A percentile compares a stretch with the other conserved stretches of the same genome.
phyloP scores from a whole-genome alignment of 2,888 invertebrate species.

The Euzophera pinguis region DNA sequence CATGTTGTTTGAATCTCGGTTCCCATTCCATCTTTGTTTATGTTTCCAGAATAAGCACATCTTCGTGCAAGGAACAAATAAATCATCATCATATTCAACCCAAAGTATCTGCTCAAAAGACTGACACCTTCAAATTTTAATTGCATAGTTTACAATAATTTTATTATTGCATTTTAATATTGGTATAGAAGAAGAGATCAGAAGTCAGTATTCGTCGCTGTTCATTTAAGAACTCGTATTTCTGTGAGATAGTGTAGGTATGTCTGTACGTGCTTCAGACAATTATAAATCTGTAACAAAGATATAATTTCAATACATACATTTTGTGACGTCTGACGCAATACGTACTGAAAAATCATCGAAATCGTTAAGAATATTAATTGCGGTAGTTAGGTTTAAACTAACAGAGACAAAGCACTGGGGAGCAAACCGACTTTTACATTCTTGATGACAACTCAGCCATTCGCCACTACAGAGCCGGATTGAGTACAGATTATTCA shows the following conservation, averaged over 20 bases:
- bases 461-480: slow-evolving; percentile 57
- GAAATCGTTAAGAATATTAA: slow-evolving; percentile 67
- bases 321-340: not conserved
- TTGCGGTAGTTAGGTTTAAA: slow-evolving; percentile 66
- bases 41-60: not conserved
- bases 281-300: too few relatives aligned
- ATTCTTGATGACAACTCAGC: slow-evolving; percentile 74
- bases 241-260: too few relatives aligned
- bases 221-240: too few relatives aligned
- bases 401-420: slow-evolving; percentile 56
- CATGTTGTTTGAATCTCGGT: slow-evolving; percentile 28
- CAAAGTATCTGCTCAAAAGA: too few relatives aligned
- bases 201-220: too few relatives aligned
- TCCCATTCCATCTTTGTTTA: not conserved
- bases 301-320: too few relatives aligned
- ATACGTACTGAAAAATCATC: slow-evolving; percentile 46
- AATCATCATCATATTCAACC: not conserved
- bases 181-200: too few relatives aligned
- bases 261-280: too few relatives aligned
- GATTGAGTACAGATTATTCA: too few relatives aligned
- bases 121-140: too few relatives aligned
- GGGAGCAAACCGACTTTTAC: slow-evolving; percentile 64
- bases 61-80: not conserved
- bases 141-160: too few relatives aligned
- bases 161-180: too few relatives aligned